Conservation (phyloP, 2,113 vertebrate genomes). For the Saimiri boliviensis region DNA sequence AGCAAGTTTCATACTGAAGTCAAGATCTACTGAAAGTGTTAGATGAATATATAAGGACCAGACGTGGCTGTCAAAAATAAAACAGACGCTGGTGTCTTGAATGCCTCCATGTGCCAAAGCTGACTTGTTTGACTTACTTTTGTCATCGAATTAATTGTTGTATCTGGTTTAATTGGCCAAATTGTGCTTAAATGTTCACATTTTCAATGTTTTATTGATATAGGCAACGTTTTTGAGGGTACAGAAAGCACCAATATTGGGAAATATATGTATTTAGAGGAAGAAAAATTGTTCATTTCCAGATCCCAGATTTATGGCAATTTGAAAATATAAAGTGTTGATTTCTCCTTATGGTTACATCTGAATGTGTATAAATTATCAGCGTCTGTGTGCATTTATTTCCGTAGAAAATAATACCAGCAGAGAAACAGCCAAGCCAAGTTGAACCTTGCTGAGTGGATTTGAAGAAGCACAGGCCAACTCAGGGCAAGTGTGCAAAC, state of each 20-base stretch:
- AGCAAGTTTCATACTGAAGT: slow-evolving; percentile 26
- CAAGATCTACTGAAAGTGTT: slow-evolving; percentile 31
- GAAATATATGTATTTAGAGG: not conserved
- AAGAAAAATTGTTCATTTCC: slow-evolving; percentile 32
- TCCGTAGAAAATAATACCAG: slow-evolving; percentile 29
- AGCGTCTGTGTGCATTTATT: slow-evolving; percentile 47
- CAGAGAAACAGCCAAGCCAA: slow-evolving; percentile 30
- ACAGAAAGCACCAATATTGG: not conserved
- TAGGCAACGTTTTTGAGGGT: not conserved
- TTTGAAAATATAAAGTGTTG: slow-evolving; percentile 28
- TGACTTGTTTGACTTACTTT: slow-evolving; percentile 23
- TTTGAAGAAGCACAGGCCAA: slow-evolving; percentile 20
- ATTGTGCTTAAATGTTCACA: not conserved
- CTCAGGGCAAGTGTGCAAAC: not conserved
- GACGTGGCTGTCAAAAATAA: slow-evolving; percentile 18
- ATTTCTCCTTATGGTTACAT: slow-evolving; percentile 28
- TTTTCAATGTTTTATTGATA: not conserved
- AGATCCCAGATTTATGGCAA: slow-evolving; percentile 17
- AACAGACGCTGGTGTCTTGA: not conserved
- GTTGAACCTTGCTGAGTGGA: not conserved
- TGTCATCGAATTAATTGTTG: slow-evolving; percentile 28
- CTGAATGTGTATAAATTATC: slow-evolving; percentile 53
- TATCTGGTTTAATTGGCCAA: slow-evolving; percentile 8
- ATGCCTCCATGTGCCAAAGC: not conserved
- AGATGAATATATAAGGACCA: not conserved